Base-by-base conservation (phyloP, 2,888 invertebrate genomes). In the Cosmorhoe ocellata region DNA sequence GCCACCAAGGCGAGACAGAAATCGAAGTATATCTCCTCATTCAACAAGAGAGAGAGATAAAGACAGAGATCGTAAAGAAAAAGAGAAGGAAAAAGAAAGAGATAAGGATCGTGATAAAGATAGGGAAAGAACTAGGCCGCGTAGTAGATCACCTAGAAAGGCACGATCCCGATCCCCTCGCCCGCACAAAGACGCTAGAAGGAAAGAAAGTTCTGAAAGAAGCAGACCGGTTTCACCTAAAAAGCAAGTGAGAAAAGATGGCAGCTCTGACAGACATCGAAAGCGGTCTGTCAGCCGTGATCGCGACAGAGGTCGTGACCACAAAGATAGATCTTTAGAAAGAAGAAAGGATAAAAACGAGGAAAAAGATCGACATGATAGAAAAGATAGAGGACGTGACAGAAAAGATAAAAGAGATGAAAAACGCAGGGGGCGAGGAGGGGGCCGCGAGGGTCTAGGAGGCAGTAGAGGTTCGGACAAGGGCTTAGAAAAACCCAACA, bases 381-480 rank as follows among this genome's bases (percentile, higher is more conserved):
- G 94, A 39, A 93, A 93, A 59, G 95, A 95, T 59, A 89, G 95
- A 57, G 94, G 94, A 43, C 92, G 95, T 46, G 91, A 91, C 83
- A 84, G 93, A 56, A 92, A 92, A 45, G 94, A 89, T 55, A 79
- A 71, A 61, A 91, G 91, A 79, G 91, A 92, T 50, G 82, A 89
- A 46, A 88, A 91, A 64, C 78, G 93, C 58, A 74, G 91, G 51
- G 90, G 87, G 8, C 78, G 47, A 18, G 42, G 47, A 22, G 30
- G 46, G 12, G 51, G 92, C 27, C 88, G 87, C 22, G 72, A 85
- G 47, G 87, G 89, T n/a, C 68, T 86, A 37, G 90, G 92, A 41
- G 90, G 91, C 46, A 69, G 78, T 52, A 75, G 84, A 39, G 79
- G 81, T 28, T 66, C 80, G 50, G 84, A 89, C 60, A 91, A 92